Conservation (phyloP, 2,888 invertebrate species). For the Rhagium mordax region DNA sequence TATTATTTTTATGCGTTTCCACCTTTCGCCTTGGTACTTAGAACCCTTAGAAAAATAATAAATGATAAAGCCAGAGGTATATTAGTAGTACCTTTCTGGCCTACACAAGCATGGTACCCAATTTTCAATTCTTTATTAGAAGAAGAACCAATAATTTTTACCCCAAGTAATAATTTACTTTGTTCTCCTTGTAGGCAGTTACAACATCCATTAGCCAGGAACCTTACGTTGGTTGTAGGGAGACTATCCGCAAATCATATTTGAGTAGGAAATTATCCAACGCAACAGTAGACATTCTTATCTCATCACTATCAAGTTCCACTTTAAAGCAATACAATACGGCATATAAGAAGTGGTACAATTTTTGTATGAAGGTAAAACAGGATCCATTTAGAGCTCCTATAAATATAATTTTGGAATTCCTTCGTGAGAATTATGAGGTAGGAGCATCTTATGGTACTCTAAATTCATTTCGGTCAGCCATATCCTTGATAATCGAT, state of each 20-base stretch:
- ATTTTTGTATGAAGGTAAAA: conserved; percentile 5
- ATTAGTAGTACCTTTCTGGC: background rate
- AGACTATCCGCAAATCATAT: too few species aligned
- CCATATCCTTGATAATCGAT: conserved; percentile 47
- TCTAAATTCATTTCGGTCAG: conserved; percentile 51
- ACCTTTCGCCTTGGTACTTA: background rate
- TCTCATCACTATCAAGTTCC: background rate
- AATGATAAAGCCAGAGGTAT: background rate
- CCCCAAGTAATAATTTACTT: background rate
- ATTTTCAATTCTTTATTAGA: conserved; percentile 3
- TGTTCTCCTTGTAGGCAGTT: conserved; percentile 1
- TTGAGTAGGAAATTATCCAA: too few species aligned
- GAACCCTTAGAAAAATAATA: background rate
- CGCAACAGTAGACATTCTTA: too few species aligned
- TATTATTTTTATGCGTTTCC: conserved; percentile 3
- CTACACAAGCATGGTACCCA: background rate
- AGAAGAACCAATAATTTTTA: background rate
- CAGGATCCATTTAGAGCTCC: background rate
- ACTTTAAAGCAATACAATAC: conserved; percentile 19
- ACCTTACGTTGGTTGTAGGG: too few species aligned
- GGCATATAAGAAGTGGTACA: conserved; percentile 10
- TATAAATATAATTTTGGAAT: conserved; percentile 13
- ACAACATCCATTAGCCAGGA: too few species aligned
- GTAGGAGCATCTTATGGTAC: conserved; percentile 41
- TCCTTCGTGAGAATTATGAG: conserved; percentile 27